A percentile compares a stretch with the other conserved stretches of the same genome.
These are phyloP conservation scores for Volucella zonaria DNA, from an alignment of 2,888 invertebrate genomes.

Conservation along the genomic window DNA sequence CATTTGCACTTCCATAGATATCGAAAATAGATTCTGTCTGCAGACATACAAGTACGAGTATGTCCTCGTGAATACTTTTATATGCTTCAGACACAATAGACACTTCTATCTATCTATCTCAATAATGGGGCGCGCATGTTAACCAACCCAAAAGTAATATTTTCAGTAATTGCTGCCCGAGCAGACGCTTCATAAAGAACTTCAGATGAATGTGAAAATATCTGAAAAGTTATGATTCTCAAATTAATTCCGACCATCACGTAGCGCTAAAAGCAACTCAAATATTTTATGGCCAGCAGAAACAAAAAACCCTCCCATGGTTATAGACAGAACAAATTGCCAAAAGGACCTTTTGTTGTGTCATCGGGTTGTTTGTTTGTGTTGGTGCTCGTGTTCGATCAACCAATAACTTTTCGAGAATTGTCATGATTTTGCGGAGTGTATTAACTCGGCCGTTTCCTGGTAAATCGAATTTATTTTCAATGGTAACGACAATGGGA, in stretches of 20 bases:
- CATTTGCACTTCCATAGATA: no score
- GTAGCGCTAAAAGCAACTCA: no score
- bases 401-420: conserved; percentile 2
- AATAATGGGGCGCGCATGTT: neutral
- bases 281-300: no score
- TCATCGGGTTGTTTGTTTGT: neutral
- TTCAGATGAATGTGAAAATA: neutral
- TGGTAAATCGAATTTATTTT: no score
- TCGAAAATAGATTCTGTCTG: neutral
- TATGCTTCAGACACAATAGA: neutral
- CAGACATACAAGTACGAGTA: neutral
- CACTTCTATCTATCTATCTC: neutral
- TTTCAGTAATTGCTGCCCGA: neutral
- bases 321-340: conserved; percentile 1
- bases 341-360: neutral
- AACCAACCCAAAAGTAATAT: neutral
- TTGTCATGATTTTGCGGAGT: neutral
- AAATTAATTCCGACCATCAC: no score
- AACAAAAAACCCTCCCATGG: no score
- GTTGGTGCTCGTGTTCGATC: no score
- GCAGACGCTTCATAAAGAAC: neutral
- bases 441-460: neutral
- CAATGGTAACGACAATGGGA: no score
- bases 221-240: neutral
- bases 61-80: neutral